A percentile compares a stretch with the other conserved stretches of the same genome.
Evolutionary conservation across 37 sponge, comb jelly and placozoan species (phyloP).

Genomic region (Beroe forskalii): DNA sequence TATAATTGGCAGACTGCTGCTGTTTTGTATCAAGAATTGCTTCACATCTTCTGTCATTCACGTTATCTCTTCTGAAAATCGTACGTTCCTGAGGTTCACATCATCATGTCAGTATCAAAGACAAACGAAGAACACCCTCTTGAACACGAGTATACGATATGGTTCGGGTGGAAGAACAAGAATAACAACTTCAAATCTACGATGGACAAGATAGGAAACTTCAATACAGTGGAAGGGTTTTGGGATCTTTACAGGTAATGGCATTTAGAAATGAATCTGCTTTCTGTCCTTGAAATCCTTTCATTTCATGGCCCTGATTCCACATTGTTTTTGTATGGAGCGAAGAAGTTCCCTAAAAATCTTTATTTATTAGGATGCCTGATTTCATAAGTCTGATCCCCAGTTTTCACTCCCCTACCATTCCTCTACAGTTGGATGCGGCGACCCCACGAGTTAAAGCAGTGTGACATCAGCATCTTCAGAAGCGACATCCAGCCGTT

Average conservation of each 20-base stretch:
- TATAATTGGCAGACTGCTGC: too few species aligned
- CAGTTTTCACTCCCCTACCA: too few species aligned
- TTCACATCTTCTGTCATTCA: too few species aligned
- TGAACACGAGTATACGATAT: slow-evolving; percentile 31
- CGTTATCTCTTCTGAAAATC: too few species aligned
- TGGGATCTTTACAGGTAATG: slow-evolving; percentile 47
- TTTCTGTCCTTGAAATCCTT: too few species aligned
- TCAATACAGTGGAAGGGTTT: slow-evolving; percentile 18
- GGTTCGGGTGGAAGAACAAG: slow-evolving; percentile 49
- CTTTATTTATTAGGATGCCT: too few species aligned
- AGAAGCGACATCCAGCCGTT: slow-evolving; percentile 73
- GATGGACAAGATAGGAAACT: slow-evolving; percentile 6
- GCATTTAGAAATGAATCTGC: background rate
- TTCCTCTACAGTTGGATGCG: slow-evolving; percentile 77
- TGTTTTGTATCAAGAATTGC: too few species aligned
- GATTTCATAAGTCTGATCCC: too few species aligned
- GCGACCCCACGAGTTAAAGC: slow-evolving; percentile 74
- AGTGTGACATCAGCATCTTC: slow-evolving; percentile 85
- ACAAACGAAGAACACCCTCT: background rate
- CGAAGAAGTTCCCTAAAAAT: too few species aligned
- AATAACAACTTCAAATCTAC: background rate
- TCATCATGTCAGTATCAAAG: slow-evolving; percentile 18
- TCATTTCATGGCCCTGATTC: too few species aligned
- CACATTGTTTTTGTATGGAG: too few species aligned
- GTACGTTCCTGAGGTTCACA: too few species aligned